These are phyloP conservation scores for Aproaerema taeniolella DNA, from an alignment of 2,888 invertebrate species.

Conservation along the genomic window DNA sequence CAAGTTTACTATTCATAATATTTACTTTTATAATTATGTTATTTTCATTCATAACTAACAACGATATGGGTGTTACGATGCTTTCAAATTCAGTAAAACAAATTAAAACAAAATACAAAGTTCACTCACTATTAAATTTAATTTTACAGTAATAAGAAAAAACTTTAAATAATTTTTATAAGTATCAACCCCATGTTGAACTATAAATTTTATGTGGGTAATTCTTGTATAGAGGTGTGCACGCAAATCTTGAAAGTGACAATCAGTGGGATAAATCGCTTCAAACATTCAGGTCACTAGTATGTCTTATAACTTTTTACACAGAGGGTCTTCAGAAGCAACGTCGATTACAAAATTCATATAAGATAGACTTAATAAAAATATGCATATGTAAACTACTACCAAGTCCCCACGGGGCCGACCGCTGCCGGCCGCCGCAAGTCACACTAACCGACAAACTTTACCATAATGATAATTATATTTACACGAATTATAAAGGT, in stretches of 20 bases:
- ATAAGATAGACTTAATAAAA: constrained; percentile 75
- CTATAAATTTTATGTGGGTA: constrained; percentile 53
- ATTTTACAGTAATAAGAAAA: constrained; percentile 73
- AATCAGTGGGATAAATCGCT: constrained; percentile 72
- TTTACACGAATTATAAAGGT: constrained; percentile 74
- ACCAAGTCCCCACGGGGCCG: constrained; percentile 19
- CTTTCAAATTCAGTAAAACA: constrained; percentile 76
- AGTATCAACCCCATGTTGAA: constrained; percentile 69
- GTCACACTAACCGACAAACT: constrained; percentile 34
- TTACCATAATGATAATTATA: constrained; percentile 67
- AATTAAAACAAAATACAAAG: constrained; percentile 75
- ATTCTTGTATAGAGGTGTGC: constrained; percentile 67
- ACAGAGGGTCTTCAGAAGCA: constrained; percentile 75
- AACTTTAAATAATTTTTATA: constrained; percentile 72
- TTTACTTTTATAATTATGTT: constrained; percentile 78
- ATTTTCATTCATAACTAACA: constrained; percentile 78
- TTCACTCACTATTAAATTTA: constrained; percentile 77
- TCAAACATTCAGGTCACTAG: constrained; percentile 76
- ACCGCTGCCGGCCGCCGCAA: constrained; percentile 20
- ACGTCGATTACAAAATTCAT: constrained; percentile 76
- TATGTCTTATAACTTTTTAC: constrained; percentile 74
- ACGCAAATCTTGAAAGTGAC: constrained; percentile 71
- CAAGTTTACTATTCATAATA: constrained; percentile 74
- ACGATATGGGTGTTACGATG: constrained; percentile 78
- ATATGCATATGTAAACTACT: constrained; percentile 74